Evolutionary conservation across 2,797 vertebrate species (phyloP).

Genomic region (Lacerta viridis): DNA sequence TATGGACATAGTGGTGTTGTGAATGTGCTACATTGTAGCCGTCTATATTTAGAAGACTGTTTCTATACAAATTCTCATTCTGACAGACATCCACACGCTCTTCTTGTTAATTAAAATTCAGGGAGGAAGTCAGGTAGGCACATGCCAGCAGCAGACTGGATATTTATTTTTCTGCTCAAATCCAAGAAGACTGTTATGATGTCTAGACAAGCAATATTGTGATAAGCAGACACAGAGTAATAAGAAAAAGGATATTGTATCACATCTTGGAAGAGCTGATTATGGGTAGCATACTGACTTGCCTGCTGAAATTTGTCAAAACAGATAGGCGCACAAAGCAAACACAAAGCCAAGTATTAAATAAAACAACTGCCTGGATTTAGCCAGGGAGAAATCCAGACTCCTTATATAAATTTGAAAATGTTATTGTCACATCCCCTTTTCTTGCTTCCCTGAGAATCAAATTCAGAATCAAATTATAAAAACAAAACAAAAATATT

Average conservation of each 20-base stretch:
- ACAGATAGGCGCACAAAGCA: neutral
- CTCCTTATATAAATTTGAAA: constrained; percentile 1
- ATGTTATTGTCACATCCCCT: neutral
- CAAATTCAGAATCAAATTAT: constrained; percentile 8
- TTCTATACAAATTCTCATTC: neutral
- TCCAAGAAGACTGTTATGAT: neutral
- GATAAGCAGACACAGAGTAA: constrained; percentile 28
- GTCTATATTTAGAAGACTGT: neutral
- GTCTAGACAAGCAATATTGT: constrained; percentile 13
- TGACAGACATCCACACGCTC: neutral
- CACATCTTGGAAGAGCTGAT: constrained; percentile 1
- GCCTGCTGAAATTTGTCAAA: constrained; percentile 16
- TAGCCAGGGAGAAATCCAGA: neutral
- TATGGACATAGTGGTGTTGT: neutral
- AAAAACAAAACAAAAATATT: constrained; percentile 11
- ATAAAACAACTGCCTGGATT: constrained; percentile 11
- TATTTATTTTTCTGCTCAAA: constrained; percentile 24
- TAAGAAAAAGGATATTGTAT: constrained; percentile 27
- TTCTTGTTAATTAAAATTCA: constrained; percentile 13
- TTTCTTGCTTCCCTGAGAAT: neutral
- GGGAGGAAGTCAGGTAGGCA: neutral
- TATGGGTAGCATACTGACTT: constrained; percentile 7
- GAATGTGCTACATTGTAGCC: neutral
- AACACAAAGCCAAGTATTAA: neutral
- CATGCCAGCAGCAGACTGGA: neutral